Evolutionary conservation across 1,140 invertebrate genomes (phyloP).

Genomic region (Drusus annulatus): DNA sequence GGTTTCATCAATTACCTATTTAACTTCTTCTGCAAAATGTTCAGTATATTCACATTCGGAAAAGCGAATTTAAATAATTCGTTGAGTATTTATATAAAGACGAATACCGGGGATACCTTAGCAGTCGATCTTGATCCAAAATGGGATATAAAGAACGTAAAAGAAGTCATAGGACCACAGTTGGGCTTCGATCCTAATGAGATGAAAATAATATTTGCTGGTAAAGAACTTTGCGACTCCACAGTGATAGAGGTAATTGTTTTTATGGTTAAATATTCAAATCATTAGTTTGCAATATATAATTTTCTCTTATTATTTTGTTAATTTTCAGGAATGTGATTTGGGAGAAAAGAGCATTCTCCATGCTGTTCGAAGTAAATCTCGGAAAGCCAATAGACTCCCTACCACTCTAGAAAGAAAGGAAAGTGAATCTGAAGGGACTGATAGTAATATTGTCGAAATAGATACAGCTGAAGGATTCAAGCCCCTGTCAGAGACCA

Average conservation of each 20-base stretch:
- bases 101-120: constrained; percentile 78
- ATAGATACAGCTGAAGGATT: constrained; percentile 66
- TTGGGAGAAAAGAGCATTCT: constrained; percentile 86
- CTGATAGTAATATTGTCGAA: neutral
- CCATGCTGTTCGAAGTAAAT: constrained; percentile 77
- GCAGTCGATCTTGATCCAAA: constrained; percentile 80
- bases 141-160: constrained; percentile 84
- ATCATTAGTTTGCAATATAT: too few species aligned
- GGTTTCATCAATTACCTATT: constrained; percentile 74
- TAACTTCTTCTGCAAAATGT: constrained; percentile 75
- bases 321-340: constrained; percentile 80
- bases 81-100: constrained; percentile 81
- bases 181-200: constrained; percentile 80
- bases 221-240: constrained; percentile 85
- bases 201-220: constrained; percentile 89
- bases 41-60: constrained; percentile 76
- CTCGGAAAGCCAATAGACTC: neutral
- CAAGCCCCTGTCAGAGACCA: constrained; percentile 78
- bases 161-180: constrained; percentile 80
- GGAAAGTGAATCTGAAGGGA: constrained; percentile 47
- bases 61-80: constrained; percentile 75
- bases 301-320: neutral
- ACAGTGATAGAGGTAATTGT: constrained; percentile 77
- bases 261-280: too few species aligned
- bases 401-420: constrained; percentile 32